Base-by-base conservation (phyloP, 2,797 vertebrate species). In the Cygnus olor region DNA sequence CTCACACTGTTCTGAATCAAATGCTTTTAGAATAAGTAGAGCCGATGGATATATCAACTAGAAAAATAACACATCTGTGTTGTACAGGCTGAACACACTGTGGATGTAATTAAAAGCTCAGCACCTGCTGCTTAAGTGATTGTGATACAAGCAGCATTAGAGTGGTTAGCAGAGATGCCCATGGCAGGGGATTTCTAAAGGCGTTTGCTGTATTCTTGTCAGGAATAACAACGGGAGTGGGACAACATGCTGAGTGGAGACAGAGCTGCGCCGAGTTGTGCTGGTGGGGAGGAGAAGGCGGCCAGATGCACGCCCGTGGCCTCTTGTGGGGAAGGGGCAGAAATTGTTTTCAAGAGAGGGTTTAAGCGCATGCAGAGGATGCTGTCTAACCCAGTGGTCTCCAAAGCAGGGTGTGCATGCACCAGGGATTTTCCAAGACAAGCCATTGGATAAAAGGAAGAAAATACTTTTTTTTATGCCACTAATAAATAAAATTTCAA, bases 1-100 rank as follows among this genome's bases (percentile, higher is more conserved):
- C 68, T 83, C 69, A 8, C 30, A 38, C 27, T 65, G 5, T 61
- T 90, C 66, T 74, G 24, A 38, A 20, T 72, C 57, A 60, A 85
- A 3, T 42, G 38, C 11, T 72, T 81, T 79, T 53, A 61, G 38
- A 81, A 84, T 70, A 93, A 86, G 79, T 84, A 60, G 80, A 66
- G 80, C 34, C 24, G 74, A 73, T 80, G 60, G 49, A 58, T 76
- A 47, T 83, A 90, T 60, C 0, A 1, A 94, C 44, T n/a, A 88
- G 47, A 83, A 90, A 93, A 92, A 90, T 45, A 93, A 40, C 71
- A 68, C 64, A 89, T 85, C 72, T 85, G 53, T 71, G 21, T 42
- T 84, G 58, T 16, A 2, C 58, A 49, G 56, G 56, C 38, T 85
- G 89, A 94, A 53, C 28, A 38, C 25, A 34, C 14, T 4, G 3